These are phyloP conservation scores for Calameuta idolon DNA, from an alignment of 2,888 invertebrate genomes.

Conservation along the genomic window DNA sequence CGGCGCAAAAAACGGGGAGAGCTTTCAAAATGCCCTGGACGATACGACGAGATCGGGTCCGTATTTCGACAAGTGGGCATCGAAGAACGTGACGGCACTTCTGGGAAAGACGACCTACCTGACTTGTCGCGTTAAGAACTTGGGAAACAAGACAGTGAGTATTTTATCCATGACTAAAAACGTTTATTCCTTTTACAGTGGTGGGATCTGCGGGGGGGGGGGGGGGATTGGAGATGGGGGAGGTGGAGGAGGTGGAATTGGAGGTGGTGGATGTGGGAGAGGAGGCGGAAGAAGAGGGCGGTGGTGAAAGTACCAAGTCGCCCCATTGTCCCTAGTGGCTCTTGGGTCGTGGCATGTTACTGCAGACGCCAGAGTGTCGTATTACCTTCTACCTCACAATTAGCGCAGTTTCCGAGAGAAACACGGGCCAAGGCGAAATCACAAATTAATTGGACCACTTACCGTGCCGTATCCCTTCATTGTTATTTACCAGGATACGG, in stretches of 20 bases:
- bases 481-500: background rate
- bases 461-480: background rate
- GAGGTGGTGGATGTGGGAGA: too few species aligned
- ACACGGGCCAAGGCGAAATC: background rate
- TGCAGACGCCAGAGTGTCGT: background rate
- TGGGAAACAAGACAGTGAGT: constrained; percentile 92
- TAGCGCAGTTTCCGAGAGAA: background rate
- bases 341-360: background rate
- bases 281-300: too few species aligned
- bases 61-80: constrained; percentile 80
- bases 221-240: too few species aligned
- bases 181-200: background rate
- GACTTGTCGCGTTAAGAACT: constrained; percentile 89
- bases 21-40: constrained; percentile 62
- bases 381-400: background rate
- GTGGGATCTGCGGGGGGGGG: background rate
- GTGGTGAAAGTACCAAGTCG: background rate
- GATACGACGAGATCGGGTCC: constrained; percentile 76
- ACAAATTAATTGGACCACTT: background rate
- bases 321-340: background rate
- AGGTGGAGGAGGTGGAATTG: too few species aligned
- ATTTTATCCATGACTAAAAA: background rate
- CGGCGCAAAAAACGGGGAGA: constrained; percentile 61
- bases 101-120: constrained; percentile 91
- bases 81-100: constrained; percentile 84